These are phyloP conservation scores for Hucho hucho DNA, from an alignment of 2,113 vertebrate species.

Conservation along the genomic window DNA sequence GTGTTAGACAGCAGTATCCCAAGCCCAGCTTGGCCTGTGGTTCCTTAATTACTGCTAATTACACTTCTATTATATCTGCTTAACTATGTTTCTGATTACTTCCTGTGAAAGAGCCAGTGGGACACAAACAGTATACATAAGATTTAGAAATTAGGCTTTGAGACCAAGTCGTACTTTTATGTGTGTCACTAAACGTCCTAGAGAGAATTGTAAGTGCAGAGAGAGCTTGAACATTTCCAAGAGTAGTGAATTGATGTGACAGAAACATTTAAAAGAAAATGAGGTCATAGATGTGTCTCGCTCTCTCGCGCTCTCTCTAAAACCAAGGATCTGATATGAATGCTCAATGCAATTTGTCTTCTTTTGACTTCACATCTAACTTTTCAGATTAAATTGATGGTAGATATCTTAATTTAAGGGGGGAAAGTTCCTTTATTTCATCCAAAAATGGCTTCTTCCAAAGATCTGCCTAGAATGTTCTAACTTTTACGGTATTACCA, in stretches of 20 bases:
- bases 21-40: neutral
- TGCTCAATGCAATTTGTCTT: too few species aligned
- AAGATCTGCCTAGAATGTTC: too few species aligned
- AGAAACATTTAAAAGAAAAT: neutral
- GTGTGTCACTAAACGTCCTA: neutral
- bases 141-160: constrained; percentile 35
- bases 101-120: constrained; percentile 5
- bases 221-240: neutral
- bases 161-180: constrained; percentile 16
- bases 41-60: constrained; percentile 18
- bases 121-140: neutral
- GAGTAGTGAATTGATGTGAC: neutral
- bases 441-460: too few species aligned
- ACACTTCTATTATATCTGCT: neutral
- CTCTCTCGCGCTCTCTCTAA: too few species aligned
- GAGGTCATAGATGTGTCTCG: neutral
- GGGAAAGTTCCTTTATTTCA: too few species aligned
- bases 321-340: too few species aligned
- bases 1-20: constrained; percentile 1
- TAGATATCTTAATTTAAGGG: too few species aligned
- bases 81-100: constrained; percentile 1
- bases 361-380: too few species aligned
- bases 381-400: too few species aligned
- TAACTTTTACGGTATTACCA: too few species aligned
- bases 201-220: neutral